These are phyloP conservation scores for Crenichthys baileyi DNA, from an alignment of 2,797 vertebrate genomes.

Conservation along the genomic window DNA sequence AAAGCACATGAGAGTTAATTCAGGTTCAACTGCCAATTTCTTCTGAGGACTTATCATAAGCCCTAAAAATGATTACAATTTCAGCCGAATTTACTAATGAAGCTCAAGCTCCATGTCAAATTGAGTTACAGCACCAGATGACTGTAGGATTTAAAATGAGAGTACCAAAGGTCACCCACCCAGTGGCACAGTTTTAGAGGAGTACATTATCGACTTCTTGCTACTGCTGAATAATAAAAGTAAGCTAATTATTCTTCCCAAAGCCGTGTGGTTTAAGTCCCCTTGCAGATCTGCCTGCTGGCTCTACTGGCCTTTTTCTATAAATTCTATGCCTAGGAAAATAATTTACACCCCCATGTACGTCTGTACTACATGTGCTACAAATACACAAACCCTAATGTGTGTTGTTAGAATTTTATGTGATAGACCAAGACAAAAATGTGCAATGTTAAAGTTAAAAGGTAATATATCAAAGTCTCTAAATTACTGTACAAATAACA, in stretches of 20 bases:
- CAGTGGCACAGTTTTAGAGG: constrained; percentile 14
- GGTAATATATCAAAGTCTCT: not conserved
- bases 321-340: constrained; percentile 3
- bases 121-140: constrained; percentile 39
- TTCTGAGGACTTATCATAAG: constrained; percentile 38
- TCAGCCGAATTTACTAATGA: constrained; percentile 50
- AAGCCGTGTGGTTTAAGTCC: constrained; percentile 12
- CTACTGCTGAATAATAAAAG: constrained; percentile 29
- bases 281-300: constrained; percentile 16
- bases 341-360: not conserved
- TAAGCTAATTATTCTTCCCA: constrained; percentile 7
- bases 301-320: constrained; percentile 5
- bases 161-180: constrained; percentile 46
- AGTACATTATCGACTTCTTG: constrained; percentile 13
- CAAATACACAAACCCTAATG: not conserved
- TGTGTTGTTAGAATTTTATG: not conserved
- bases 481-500: not conserved
- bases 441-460: not conserved
- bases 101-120: constrained; percentile 33
- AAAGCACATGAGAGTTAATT: constrained; percentile 29
- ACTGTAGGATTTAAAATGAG: constrained; percentile 53
- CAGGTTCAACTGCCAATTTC: constrained; percentile 27
- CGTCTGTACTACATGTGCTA: not conserved
- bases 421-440: not conserved
- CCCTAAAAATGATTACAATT: constrained; percentile 49